phyloP scores from a whole-genome alignment of 2,888 invertebrate genomes.

The Boloria selene region DNA sequence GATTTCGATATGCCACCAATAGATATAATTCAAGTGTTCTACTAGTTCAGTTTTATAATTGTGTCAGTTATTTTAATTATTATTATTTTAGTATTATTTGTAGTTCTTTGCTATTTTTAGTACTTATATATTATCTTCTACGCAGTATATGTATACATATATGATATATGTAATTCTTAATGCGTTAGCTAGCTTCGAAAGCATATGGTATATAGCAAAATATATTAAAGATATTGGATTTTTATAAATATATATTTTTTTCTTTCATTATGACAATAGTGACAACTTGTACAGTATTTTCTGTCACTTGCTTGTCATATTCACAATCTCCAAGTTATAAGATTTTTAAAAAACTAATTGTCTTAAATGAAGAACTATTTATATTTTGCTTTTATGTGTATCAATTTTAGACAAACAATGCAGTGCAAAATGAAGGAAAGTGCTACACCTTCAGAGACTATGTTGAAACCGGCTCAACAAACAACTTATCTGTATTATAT shows the following conservation, averaged over 20 bases:
- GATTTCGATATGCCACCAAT: too few species aligned
- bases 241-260: neutral
- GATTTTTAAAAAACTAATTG: slow-evolving; percentile 25
- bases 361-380: slow-evolving; percentile 6
- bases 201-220: too few species aligned
- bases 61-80: too few species aligned
- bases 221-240: too few species aligned
- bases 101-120: too few species aligned
- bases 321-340: slow-evolving; percentile 16
- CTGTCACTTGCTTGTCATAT: slow-evolving; percentile 36
- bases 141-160: too few species aligned
- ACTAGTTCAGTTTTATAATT: too few species aligned
- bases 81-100: too few species aligned
- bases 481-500: slow-evolving; percentile 1
- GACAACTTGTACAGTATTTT: slow-evolving; percentile 31
- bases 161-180: too few species aligned
- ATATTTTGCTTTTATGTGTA: slow-evolving; percentile 16
- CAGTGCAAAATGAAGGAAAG: slow-evolving; percentile 18
- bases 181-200: too few species aligned
- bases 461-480: slow-evolving; percentile 8
- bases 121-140: too few species aligned
- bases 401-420: slow-evolving; percentile 29
- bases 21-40: too few species aligned
- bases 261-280: slow-evolving; percentile 28
- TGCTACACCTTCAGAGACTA: neutral